phyloP scores from a whole-genome alignment of 2,888 invertebrate genomes.

The Drosophila mettleri region DNA sequence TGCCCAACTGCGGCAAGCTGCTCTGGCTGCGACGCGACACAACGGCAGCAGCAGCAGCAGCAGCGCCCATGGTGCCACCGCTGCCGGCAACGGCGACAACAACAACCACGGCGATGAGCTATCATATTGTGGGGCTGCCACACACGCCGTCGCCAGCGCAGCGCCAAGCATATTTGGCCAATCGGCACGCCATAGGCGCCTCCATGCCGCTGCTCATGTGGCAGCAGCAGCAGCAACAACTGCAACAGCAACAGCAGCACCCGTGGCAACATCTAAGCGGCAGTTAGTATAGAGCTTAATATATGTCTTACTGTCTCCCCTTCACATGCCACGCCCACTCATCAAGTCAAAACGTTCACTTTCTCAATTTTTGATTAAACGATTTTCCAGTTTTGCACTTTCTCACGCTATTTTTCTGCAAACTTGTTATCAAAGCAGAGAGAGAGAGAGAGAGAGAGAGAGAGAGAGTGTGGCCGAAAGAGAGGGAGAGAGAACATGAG shows the following conservation, averaged over 20 bases:
- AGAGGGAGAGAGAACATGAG: not conserved
- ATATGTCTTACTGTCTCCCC: not conserved
- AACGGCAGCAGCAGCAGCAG: conserved; percentile 11
- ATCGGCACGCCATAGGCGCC: conserved; percentile 84
- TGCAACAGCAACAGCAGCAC: conserved; percentile 14
- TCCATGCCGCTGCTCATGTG: conserved; percentile 88
- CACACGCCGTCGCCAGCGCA: conserved; percentile 82
- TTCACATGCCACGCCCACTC: conserved; percentile 27
- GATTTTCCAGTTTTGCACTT: conserved; percentile 70
- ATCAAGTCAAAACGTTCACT: conserved; percentile 38
- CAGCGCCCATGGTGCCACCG: conserved; percentile 52
- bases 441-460: conserved; percentile 19
- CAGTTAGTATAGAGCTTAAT: conserved; percentile 60
- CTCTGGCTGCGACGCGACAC: conserved; percentile 81
- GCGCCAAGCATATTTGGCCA: conserved; percentile 82
- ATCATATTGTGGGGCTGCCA: conserved; percentile 82
- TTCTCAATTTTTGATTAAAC: conserved; percentile 67
- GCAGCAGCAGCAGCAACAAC: conserved; percentile 85
- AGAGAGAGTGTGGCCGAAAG: not conserved
- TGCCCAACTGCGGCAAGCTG: conserved; percentile 84
- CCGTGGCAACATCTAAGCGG: conserved; percentile 18
- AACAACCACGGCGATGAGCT: conserved; percentile 61
- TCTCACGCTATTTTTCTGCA: conserved; percentile 65
- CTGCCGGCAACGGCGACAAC: conserved; percentile 30
- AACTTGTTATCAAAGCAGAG: conserved; percentile 62